Base-by-base conservation (phyloP, 1,140 invertebrate species). In the Ladona fulva region DNA sequence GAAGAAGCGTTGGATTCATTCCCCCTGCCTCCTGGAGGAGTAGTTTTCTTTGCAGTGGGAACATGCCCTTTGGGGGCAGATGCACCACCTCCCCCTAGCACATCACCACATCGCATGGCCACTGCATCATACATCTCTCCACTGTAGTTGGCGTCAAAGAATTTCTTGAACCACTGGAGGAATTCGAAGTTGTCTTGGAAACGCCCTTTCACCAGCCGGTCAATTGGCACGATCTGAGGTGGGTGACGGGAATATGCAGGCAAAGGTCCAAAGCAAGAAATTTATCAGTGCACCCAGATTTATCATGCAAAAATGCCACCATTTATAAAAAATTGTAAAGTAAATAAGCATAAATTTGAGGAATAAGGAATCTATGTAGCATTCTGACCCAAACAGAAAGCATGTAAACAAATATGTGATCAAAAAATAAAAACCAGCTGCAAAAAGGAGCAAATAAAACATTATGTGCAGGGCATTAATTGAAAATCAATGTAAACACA, bases 181-280 rank as follows among this genome's bases (percentile, higher is more conserved):
- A 99, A 99, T 86, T 99, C 97, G 90, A 99, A 99, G 89, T 99
- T 99, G 89, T 99, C 97, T 91, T 96, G 94, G 87, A 97, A 98
- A 81, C 94, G 91, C 83, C 95, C 95, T 88, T 97, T 97, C 82
- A 97, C 94, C 88, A 95, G 89, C 88, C 88, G 93, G 89, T 94
- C 92, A 88, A 95, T 93, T 81, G 93, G 92, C 85, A 94, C 92
- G 87, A 94, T 94, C 93, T 94, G 87, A 78, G 86, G 86, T 78
- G 73, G 79, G 77, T 78, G 82, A 88, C 88, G 86, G 86, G 84
- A 83, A 83, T 80, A 83, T 80, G 29, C 80, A 86, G 86, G 86
- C 83, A 84, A 81, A 84, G 81, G 82, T 81, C 81, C 85, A 87
- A 84, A 79, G 83, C 82, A 84, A 82, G 81, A 79, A 79, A 79